Percentiles rank a stretch among this genome's conserved stretches.
phyloP scores from a whole-genome alignment of 2,888 invertebrate species.

The Plagiodera versicolora region DNA sequence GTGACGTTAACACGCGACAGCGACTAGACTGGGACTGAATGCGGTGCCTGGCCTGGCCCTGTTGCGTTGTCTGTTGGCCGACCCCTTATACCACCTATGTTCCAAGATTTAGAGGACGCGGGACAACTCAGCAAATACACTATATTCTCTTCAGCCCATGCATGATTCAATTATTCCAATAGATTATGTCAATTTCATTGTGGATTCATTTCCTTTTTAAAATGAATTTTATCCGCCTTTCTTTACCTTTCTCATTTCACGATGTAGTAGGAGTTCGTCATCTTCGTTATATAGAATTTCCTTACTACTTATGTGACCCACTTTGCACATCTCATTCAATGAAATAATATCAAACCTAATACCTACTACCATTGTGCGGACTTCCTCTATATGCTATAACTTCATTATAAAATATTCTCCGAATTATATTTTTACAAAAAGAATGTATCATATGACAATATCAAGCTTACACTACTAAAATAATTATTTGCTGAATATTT shows the following conservation, averaged over 20 bases:
- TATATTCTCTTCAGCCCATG: constrained; percentile 7
- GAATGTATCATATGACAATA: too few relatives aligned
- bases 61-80: constrained; percentile 21
- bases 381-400: too few relatives aligned
- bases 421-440: too few relatives aligned
- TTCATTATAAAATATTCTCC: too few relatives aligned
- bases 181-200: background rate
- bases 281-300: background rate
- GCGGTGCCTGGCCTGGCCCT: constrained; percentile 19
- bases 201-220: background rate
- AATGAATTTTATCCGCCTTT: background rate
- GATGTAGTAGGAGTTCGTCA: background rate
- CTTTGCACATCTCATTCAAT: background rate
- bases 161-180: background rate
- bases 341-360: background rate
- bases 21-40: constrained; percentile 29
- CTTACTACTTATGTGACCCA: background rate
- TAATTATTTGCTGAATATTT: too few relatives aligned
- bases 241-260: background rate
- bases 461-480: too few relatives aligned
- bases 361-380: too few relatives aligned
- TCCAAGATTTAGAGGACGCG: constrained; percentile 39
- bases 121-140: constrained; percentile 28
- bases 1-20: constrained; percentile 24
- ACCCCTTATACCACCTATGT: constrained; percentile 28